phyloP scores from a whole-genome alignment of 2,888 invertebrate genomes.

The Palloptera scutellata region DNA sequence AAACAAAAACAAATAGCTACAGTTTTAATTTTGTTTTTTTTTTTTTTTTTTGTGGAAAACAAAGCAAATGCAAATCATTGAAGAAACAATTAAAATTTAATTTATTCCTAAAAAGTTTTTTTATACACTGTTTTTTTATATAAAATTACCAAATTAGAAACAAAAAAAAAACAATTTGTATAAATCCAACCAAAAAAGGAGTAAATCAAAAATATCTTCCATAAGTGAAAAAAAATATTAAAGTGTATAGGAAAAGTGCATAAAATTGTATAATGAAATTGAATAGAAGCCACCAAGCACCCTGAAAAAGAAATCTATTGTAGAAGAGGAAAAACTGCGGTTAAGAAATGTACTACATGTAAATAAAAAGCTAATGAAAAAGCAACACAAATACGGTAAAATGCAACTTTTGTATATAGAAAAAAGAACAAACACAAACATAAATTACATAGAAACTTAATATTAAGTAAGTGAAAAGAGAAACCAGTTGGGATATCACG shows the following conservation, averaged over 20 bases:
- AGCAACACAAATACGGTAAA: conserved; percentile 39
- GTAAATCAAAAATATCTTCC: conserved; percentile 52
- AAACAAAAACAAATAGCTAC: too few species aligned
- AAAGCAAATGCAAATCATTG: neutral
- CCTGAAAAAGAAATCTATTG: conserved; percentile 6
- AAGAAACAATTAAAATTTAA: neutral
- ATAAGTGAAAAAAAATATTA: conserved; percentile 38
- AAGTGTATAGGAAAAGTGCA: conserved; percentile 22
- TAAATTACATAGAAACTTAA: neutral
- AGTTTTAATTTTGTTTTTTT: neutral
- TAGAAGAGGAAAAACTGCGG: conserved; percentile 18
- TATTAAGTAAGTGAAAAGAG: neutral
- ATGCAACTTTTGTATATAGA: conserved; percentile 43
- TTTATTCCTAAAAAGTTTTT: conserved; percentile 3
- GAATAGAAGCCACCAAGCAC: conserved; percentile 18
- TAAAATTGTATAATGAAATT: conserved; percentile 28
- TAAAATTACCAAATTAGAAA: conserved; percentile 20
- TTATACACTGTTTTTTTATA: conserved; percentile 21
- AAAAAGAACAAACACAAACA: conserved; percentile 1
- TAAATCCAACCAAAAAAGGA: conserved; percentile 36
- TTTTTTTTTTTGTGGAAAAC: conserved; percentile 6
- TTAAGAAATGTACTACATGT: conserved; percentile 26
- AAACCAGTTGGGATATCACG: too few species aligned
- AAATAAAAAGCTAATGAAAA: conserved; percentile 39
- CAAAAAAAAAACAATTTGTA: conserved; percentile 24